Evolutionary conservation across 2,888 invertebrate species (phyloP).

Genomic region (Argyra leucocephala): DNA sequence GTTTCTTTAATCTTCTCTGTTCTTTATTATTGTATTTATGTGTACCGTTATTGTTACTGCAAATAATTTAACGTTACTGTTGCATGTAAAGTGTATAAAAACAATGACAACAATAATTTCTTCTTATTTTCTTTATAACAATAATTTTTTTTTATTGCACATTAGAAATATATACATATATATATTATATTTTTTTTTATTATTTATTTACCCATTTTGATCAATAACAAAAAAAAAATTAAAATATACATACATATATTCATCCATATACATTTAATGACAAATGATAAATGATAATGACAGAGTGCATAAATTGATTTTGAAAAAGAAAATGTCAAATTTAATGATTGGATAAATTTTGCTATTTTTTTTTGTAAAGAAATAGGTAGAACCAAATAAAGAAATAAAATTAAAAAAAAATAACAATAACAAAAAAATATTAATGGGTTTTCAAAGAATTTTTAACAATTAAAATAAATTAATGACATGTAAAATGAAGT

Average conservation of each 20-base stretch:
- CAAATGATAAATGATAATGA: neutral
- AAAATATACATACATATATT: too few species aligned
- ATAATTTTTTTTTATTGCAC: neutral
- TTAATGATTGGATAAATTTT: neutral
- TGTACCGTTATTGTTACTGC: neutral
- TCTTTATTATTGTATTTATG: neutral
- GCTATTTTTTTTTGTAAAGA: too few species aligned
- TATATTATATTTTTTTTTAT: neutral
- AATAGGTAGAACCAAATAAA: too few species aligned
- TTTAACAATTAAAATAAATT: neutral
- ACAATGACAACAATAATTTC: neutral
- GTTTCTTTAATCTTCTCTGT: neutral
- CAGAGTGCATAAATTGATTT: conserved; percentile 3
- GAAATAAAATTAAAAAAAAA: too few species aligned
- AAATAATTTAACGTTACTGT: neutral
- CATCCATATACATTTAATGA: too few species aligned
- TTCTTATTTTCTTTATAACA: neutral
- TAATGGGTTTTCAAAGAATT: neutral
- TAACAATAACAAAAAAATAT: neutral
- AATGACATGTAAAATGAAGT: conserved; percentile 2
- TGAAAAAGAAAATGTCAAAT: neutral
- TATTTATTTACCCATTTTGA: neutral
- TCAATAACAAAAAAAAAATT: neutral
- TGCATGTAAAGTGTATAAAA: neutral
- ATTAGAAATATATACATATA: too few species aligned